Evolutionary conservation across 2,797 vertebrate genomes (phyloP).

Genomic region (Anguilla pacifica): DNA sequence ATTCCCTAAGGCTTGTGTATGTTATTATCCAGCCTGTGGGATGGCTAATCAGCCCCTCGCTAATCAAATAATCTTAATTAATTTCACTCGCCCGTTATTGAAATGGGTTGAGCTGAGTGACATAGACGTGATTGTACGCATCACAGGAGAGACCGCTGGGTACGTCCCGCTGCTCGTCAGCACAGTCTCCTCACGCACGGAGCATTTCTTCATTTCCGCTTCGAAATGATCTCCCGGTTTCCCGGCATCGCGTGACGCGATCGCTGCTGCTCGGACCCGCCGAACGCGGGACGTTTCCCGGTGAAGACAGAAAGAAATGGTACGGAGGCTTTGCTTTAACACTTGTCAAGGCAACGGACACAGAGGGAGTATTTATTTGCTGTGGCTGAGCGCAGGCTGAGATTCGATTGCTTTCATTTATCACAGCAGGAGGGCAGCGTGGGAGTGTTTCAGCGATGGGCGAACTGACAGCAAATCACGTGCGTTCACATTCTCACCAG

Average conservation of each 20-base stretch:
- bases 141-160: not conserved
- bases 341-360: too few species aligned
- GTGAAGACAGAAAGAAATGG: too few species aligned
- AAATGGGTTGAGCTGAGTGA: not conserved
- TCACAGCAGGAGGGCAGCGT: not conserved
- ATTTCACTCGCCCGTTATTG: not conserved
- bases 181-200: not conserved
- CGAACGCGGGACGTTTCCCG: not conserved
- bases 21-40: not conserved
- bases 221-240: not conserved
- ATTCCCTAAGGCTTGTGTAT: not conserved
- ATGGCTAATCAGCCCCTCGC: not conserved
- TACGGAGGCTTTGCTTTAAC: too few species aligned
- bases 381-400: not conserved
- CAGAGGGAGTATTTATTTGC: not conserved
- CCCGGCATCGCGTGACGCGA: not conserved
- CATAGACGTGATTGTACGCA: not conserved
- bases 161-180: not conserved
- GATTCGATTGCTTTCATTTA: slow-evolving; percentile 11
- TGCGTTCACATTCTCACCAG: not conserved
- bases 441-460: not conserved
- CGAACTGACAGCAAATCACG: not conserved
- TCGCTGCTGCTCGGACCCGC: not conserved
- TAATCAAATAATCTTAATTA: not conserved
- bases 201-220: not conserved